Conservation (phyloP, 2,888 invertebrate species). For the Chromoteleia sp. region DNA sequence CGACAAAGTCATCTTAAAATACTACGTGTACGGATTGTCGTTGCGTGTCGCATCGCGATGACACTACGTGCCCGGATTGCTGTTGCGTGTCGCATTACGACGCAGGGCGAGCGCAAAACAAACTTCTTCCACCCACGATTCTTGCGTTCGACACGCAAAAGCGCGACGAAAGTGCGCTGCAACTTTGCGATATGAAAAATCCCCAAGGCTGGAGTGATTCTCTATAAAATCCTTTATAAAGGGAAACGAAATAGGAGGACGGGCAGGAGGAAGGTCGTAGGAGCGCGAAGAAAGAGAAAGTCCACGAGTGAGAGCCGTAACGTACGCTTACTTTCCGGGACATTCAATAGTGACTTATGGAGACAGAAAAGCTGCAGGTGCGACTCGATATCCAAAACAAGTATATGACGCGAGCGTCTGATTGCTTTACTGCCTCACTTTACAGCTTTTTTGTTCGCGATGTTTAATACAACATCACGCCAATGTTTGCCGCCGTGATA, state of each 20-base stretch:
- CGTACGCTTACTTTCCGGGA: slow-evolving; percentile 56
- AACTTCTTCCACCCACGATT: slow-evolving; percentile 42
- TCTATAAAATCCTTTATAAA: slow-evolving; percentile 57
- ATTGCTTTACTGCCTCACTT: slow-evolving; percentile 26
- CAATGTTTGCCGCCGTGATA: background rate
- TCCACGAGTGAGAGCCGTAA: slow-evolving; percentile 16
- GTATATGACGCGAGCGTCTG: slow-evolving; percentile 21
- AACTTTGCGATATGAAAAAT: slow-evolving; percentile 60
- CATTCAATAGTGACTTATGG: slow-evolving; percentile 59
- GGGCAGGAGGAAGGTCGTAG: slow-evolving; percentile 8
- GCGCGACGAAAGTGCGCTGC: slow-evolving; percentile 36
- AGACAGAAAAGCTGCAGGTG: slow-evolving; percentile 49
- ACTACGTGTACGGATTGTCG: slow-evolving; percentile 56
- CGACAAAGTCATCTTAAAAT: slow-evolving; percentile 63
- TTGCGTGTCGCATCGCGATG: slow-evolving; percentile 67
- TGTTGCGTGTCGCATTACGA: slow-evolving; percentile 66
- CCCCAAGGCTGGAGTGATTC: slow-evolving; percentile 49
- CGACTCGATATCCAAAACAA: slow-evolving; percentile 48
- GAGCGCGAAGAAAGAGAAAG: slow-evolving; percentile 14
- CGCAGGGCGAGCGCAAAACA: slow-evolving; percentile 63
- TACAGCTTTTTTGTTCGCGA: slow-evolving; percentile 22
- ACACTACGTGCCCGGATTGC: slow-evolving; percentile 56
- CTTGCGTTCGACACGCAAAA: slow-evolving; percentile 39
- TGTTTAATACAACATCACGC: slow-evolving; percentile 13
- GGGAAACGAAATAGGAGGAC: slow-evolving; percentile 39